Evolutionary conservation across 2,113 vertebrate genomes (phyloP), one percentile per base, ranked within the genome.

Genomic region (Osmerus mordax): DNA sequence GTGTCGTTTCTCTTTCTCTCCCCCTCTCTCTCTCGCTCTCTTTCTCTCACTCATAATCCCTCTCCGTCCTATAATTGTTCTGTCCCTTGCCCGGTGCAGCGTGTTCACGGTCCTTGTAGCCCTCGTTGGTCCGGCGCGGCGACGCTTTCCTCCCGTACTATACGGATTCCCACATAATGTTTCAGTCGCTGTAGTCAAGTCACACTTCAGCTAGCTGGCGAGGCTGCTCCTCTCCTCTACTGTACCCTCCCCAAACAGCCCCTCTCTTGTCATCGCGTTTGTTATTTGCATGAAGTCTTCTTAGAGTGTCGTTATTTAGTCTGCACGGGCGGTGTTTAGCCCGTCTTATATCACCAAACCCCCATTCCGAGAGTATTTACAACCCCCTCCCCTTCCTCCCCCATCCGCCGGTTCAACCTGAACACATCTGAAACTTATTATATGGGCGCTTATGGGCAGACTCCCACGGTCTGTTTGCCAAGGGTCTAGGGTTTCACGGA

Each of bases 361-460:
- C 87, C 86, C 86, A 87, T 87, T 88, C 85, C 81, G 83, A 73
- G 87, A 88, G 78, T 90, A 87, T 89, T 86, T 87, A 83, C 86
- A 87, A 82, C 80, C 87, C 79, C 78, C 81, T n/a, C 83, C 78
- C 85, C 77, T 74, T 59, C 78, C 71, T 78, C 81, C 81, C 83
- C 80, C 73, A 67, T 61, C 59, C 51, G 53, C 75, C 41, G 69
- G 84, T 84, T 83, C 83, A 91, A 92, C 89, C 90, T 87, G 79
- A 90, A 84, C 88, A 84, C 88, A 90, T 88, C 88, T 91, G 87
- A 91, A 91, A 93, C 83, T 92, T 90, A 89, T 92, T 89, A 91
- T 80, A 87, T 69, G 76, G 82, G 80, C 81, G 77, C 82, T 70
- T 83, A 81, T 86, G 84, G 83, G 79, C 79, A 87, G 83, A 77